Conservation (phyloP, 2,113 vertebrate species). For the Bos taurus region ARS-UCD2.0 NC_037339.1:49259001-49259500, state of each 20-base stretch:
- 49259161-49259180: neutral
- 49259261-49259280: neutral
- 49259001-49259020: neutral
- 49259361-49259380: neutral
- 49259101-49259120: neutral
- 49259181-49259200: neutral
- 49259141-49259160: neutral
- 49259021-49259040: neutral
- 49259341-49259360: neutral
- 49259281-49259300: neutral
- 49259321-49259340: neutral
- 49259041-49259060: neutral
- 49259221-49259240: neutral
- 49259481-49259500: neutral
- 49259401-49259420: neutral
- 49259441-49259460: neutral
- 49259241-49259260: neutral
- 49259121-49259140: neutral
- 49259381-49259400: neutral
- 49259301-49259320: neutral
- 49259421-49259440: conserved; percentile 23
- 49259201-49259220: neutral
- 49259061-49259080: neutral
- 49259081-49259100: neutral
- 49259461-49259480: neutral